Conservation (phyloP, 2,113 vertebrate genomes). For the Caretta caretta region DNA sequence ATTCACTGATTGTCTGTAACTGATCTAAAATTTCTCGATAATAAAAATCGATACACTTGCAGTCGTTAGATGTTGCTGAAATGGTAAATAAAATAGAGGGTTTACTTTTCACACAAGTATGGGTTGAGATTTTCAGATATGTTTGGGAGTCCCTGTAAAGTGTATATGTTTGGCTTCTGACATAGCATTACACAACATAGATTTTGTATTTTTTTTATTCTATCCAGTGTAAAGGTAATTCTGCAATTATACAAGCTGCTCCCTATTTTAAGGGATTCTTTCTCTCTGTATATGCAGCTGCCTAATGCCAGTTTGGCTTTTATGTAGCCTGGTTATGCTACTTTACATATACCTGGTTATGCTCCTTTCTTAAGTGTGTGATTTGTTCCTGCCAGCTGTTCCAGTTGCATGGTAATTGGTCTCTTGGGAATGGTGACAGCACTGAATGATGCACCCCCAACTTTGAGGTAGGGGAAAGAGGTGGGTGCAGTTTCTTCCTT, state of each 20-base stretch:
- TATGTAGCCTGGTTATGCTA: background rate
- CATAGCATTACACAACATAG: background rate
- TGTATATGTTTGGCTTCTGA: background rate
- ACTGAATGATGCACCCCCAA: background rate
- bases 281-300: no score
- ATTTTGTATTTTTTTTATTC: background rate
- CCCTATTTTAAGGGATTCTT: no score
- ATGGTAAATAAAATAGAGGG: background rate
- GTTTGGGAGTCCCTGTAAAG: background rate
- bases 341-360: background rate
- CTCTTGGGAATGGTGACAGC: background rate
- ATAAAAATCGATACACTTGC: background rate
- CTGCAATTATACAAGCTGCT: background rate
- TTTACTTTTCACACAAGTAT: background rate
- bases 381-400: background rate
- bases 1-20: background rate
- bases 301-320: background rate
- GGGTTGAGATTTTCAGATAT: background rate
- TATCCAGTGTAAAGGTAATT: background rate
- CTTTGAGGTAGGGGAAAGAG: background rate
- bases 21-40: background rate
- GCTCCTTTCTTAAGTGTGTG: background rate
- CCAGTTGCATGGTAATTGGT: background rate
- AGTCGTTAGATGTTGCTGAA: background rate
- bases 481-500: background rate